Base-by-base conservation (phyloP, 35 echinoderm and acorn worm genomes). In the Lytechinus pictus region DNA sequence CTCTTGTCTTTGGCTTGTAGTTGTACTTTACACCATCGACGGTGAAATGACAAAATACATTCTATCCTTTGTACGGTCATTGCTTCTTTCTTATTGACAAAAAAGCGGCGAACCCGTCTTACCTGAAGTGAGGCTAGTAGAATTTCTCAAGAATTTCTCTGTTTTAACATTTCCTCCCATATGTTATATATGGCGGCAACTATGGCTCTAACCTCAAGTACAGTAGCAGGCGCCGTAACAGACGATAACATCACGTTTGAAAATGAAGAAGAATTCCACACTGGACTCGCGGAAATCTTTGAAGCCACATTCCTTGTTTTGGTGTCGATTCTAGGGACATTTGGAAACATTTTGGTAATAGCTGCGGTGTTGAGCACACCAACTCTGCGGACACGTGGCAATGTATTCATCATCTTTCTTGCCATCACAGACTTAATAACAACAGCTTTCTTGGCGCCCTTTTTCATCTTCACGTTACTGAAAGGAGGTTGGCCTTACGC, bases 321-420 rank as follows among this genome's bases (percentile, higher is more conserved):
- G 21, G 86, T 99, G 24, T 94, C 86, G 51, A 16, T 95, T 54
- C 54, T 86, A 11, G 98, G 98, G 28, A 96, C 95, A 52, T 91
- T 97, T 52, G 98, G 98, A 87, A 99, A 99, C 92, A 16, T 96
- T 5, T 66, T 99, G 52, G 95, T 99, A 29, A 99, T 99, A 54
- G 86, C 95, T 8, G 97, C 98, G 19, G 96, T 99, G 9, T 19
- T 95, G 27, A 96, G 89, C 6, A 96, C 97, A 12, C 95, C 97
- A 0, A 57, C 94, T 54, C 72, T 99, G 12, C 96, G 97, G 10
- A 97, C 96, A 7, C 61, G 86, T 3, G 28, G 96, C 11, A 99
- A 99, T 89, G 61, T 96, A 13, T 97, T 97, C 88, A 96, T 99
- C 27, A 87, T 99, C 27, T 60, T 96, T 1, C 53, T 99, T 53